Base-by-base conservation (phyloP, 2,113 vertebrate genomes). In the Carlito syrichta region DNA sequence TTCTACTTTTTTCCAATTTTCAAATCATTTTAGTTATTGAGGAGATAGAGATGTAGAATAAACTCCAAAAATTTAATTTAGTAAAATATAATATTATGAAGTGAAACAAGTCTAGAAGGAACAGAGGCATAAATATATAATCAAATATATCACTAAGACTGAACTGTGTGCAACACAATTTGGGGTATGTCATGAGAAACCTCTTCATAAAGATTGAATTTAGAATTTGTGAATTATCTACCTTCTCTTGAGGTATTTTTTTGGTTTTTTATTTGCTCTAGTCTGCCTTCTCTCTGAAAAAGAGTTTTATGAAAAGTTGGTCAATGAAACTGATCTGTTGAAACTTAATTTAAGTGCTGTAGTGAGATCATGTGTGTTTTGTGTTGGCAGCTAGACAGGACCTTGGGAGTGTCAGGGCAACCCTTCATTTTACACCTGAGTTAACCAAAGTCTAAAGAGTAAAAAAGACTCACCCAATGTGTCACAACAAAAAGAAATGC, bases 1-100 rank as follows among this genome's bases (percentile, higher is more conserved):
- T 89, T 93, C 83, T 71, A n/a, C 50, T 90, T n/a, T 83, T 91
- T 93, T 91, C 45, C 82, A 89, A 96, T 93, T 95, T 96, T 85
- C 58, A 96, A 91, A 85, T 95, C 60, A 95, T 94, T n/a, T 95
- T 94, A 58, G 76, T 93, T 95, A 95, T 92, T 92, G 85, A 81
- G 76, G 27, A 94, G 52, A 76, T 9, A 86, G n/a, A 95, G 86
- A 84, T 43, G 71, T 50, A 81, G 86, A 96, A 96, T 56, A 79
- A 97, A 96, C 63, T 90, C 32, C 6, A 90, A 95, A 94, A 96
- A 88, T 92, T 91, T 97, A 97, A 97, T 97, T 96, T 96, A 88
- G 63, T 71, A 82, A 96, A 98, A 92, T 66, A 32, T 74, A 96
- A 89, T 89, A 89, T 86, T 96, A 96, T 68, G 95, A 97, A 97